These are phyloP conservation scores for Octopus sinensis DNA, from an alignment of 1,140 invertebrate species.

Conservation along the genomic window DNA sequence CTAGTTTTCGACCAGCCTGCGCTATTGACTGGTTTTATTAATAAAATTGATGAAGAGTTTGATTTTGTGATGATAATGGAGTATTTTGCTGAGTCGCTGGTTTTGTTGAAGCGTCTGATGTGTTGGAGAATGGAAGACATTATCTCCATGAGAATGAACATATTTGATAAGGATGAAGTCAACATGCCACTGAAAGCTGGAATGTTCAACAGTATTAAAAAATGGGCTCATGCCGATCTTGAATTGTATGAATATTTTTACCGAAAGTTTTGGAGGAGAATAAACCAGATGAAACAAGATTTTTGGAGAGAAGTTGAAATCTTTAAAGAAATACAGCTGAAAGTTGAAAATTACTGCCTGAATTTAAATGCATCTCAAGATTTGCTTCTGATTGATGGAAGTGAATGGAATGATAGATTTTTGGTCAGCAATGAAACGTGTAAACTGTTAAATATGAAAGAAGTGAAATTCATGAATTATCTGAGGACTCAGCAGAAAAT, in stretches of 20 bases:
- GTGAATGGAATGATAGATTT: too few species aligned
- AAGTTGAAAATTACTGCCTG: conserved; percentile 31
- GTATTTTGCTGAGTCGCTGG: conserved; percentile 46
- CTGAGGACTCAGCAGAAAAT: too few species aligned
- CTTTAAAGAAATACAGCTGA: conserved; percentile 30
- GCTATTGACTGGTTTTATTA: conserved; percentile 30
- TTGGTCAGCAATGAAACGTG: too few species aligned
- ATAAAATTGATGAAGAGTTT: conserved; percentile 40
- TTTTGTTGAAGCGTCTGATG: conserved; percentile 39
- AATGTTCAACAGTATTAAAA: conserved; percentile 25
- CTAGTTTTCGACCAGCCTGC: conserved; percentile 25
- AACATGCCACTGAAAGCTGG: conserved; percentile 26
- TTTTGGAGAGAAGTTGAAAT: conserved; percentile 35
- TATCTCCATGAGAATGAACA: conserved; percentile 43
- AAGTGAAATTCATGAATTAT: too few species aligned
- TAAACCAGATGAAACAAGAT: conserved; percentile 28
- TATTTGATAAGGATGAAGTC: conserved; percentile 13
- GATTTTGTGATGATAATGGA: conserved; percentile 45
- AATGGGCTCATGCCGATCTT: conserved; percentile 37
- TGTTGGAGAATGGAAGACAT: conserved; percentile 50
- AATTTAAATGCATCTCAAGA: not conserved
- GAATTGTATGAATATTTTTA: conserved; percentile 38
- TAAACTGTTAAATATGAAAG: too few species aligned
- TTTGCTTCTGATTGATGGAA: too few species aligned
- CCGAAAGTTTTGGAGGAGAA: conserved; percentile 25